Evolutionary conservation across 1,140 invertebrate genomes (phyloP).

Genomic region (Asbolus verrucosus): DNA sequence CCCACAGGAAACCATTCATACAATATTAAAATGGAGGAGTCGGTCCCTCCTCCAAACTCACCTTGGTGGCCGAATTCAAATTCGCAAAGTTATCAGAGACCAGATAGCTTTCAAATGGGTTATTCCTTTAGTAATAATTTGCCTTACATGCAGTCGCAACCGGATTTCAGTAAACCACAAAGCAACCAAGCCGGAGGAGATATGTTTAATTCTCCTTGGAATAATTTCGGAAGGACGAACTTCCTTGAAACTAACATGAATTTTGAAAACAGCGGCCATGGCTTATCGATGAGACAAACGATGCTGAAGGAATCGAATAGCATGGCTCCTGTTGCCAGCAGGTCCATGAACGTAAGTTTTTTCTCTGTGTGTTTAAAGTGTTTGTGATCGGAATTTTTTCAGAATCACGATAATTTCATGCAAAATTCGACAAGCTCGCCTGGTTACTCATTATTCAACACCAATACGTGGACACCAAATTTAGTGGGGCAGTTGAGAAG

Average conservation of each 20-base stretch:
- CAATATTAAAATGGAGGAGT: conserved; percentile 34
- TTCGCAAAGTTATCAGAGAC: conserved; percentile 42
- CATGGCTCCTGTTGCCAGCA: conserved; percentile 29
- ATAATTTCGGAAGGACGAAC: conserved; percentile 39
- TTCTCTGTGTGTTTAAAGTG: not conserved
- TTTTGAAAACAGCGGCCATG: conserved; percentile 34
- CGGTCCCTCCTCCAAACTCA: conserved; percentile 10
- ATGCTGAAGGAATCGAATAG: conserved; percentile 61
- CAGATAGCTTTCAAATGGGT: conserved; percentile 11
- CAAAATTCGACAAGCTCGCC: conserved; percentile 41
- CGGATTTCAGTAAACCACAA: conserved; percentile 17
- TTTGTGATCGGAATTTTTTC: conserved; percentile 19
- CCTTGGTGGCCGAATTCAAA: conserved; percentile 46
- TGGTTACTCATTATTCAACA: conserved; percentile 63
- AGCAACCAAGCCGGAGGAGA: conserved; percentile 39
- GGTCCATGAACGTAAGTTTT: conserved; percentile 28
- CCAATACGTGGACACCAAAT: conserved; percentile 61
- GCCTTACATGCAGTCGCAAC: conserved; percentile 18
- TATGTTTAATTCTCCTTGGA: conserved; percentile 53
- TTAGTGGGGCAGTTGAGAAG: conserved; percentile 56
- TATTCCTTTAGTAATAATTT: conserved; percentile 12
- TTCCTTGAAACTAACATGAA: conserved; percentile 1
- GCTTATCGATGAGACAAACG: conserved; percentile 61
- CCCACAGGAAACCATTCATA: conserved; percentile 36
- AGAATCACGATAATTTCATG: conserved; percentile 34